These are phyloP conservation scores for Arctia plantaginis DNA, from an alignment of 2,888 invertebrate genomes.

Conservation along the genomic window DNA sequence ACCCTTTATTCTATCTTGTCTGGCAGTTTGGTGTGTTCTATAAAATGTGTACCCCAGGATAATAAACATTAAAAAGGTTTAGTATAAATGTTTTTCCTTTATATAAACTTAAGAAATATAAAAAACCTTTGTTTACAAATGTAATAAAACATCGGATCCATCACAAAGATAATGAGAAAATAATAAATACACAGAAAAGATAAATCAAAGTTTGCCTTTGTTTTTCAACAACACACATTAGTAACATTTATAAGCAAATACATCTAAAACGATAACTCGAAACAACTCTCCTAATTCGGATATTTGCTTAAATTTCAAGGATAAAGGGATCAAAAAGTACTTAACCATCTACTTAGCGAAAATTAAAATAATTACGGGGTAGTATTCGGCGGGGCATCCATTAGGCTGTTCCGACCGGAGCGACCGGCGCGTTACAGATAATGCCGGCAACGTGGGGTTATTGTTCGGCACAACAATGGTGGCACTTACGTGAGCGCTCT, in stretches of 20 bases:
- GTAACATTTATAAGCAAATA: conserved; percentile 47
- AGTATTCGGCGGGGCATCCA: conserved; percentile 71
- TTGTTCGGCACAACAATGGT: conserved; percentile 76
- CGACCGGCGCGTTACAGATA: conserved; percentile 69
- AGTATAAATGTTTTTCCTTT: not conserved
- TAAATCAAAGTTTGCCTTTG: conserved; percentile 8
- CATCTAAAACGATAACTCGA: conserved; percentile 46
- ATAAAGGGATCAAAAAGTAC: conserved; percentile 70
- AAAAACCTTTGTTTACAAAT: not conserved
- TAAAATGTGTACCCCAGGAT: not conserved
- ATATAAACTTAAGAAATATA: not conserved
- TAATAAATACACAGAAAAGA: not conserved
- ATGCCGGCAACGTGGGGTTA: conserved; percentile 71
- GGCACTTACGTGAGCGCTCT: conserved; percentile 71
- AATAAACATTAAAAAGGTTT: not conserved
- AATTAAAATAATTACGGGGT: conserved; percentile 77
- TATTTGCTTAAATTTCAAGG: conserved; percentile 61
- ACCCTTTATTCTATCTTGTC: not conserved
- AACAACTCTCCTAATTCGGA: conserved; percentile 61
- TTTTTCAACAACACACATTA: conserved; percentile 15
- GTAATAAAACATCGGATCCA: not conserved
- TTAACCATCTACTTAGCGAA: conserved; percentile 69
- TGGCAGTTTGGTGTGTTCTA: not conserved
- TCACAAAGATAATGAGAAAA: not conserved
- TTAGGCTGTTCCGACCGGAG: conserved; percentile 67